Conservation (phyloP, 2,888 invertebrate species). For the Dysmachus trigonus region DNA sequence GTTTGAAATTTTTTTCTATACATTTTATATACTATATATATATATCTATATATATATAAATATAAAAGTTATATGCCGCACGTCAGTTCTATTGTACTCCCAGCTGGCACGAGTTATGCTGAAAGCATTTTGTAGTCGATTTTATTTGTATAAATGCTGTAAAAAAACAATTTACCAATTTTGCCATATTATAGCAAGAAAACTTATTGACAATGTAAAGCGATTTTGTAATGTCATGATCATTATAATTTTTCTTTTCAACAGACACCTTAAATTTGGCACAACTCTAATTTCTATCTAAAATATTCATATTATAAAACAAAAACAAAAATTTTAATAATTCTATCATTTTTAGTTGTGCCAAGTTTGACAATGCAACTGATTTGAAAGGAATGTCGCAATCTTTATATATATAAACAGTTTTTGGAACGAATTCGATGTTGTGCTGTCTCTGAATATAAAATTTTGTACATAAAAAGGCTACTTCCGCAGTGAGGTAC, state of each 20-base stretch:
- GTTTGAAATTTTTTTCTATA: conserved; percentile 12
- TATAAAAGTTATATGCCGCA: conserved; percentile 45
- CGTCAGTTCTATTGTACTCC: conserved; percentile 57
- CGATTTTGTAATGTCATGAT: conserved; percentile 20
- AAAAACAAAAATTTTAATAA: neutral
- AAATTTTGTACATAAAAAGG: conserved; percentile 27
- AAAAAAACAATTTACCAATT: conserved; percentile 9
- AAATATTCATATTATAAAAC: neutral
- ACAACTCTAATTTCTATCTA: neutral
- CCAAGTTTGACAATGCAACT: conserved; percentile 24
- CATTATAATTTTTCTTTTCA: conserved; percentile 29
- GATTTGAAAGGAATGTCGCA: conserved; percentile 28
- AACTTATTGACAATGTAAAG: conserved; percentile 11
- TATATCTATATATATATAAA: neutral
- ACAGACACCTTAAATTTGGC: conserved; percentile 11
- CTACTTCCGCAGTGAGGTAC: neutral
- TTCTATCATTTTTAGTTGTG: neutral
- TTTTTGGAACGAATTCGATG: conserved; percentile 45
- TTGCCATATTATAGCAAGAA: conserved; percentile 27
- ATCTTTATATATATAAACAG: conserved; percentile 28
- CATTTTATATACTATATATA: neutral
- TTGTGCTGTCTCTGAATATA: conserved; percentile 44
- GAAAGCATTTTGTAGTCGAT: conserved; percentile 52
- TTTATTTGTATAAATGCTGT: conserved; percentile 39
- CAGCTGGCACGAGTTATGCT: conserved; percentile 66